Conservation (phyloP, 2,113 vertebrate species). For the Microcebus murinus region DNA sequence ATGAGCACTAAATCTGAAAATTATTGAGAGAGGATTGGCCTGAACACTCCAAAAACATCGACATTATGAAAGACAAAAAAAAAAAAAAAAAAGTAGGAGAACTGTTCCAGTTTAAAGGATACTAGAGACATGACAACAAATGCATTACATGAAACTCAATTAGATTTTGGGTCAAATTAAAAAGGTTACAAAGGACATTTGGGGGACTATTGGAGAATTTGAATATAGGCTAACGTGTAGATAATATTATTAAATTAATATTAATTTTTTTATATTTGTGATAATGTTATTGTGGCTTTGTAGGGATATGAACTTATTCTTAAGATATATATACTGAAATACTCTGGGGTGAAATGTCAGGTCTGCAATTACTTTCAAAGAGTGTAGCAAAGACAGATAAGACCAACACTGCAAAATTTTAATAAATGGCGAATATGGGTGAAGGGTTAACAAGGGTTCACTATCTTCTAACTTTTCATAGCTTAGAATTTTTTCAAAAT, state of each 20-base stretch:
- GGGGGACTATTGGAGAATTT: neutral
- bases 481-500: neutral
- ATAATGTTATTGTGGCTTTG: neutral
- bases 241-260: neutral
- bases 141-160: neutral
- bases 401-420: neutral
- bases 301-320: neutral
- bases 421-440: neutral
- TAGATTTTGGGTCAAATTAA: neutral
- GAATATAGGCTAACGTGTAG: neutral
- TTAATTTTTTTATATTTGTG: neutral
- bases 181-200: neutral
- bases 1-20: neutral
- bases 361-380: neutral
- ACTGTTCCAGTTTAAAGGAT: neutral
- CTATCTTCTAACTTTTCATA: neutral
- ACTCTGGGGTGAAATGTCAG: neutral
- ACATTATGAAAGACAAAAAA: neutral
- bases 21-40: neutral
- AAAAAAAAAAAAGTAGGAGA: too few relatives aligned
- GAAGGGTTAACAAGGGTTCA: neutral
- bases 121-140: neutral
- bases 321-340: neutral
- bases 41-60: neutral
- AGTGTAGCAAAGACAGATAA: neutral